A percentile compares a stretch with the other conserved stretches of the same genome.
Conservation (phyloP, 2,113 vertebrate species). For the Engystomops pustulosus region DNA sequence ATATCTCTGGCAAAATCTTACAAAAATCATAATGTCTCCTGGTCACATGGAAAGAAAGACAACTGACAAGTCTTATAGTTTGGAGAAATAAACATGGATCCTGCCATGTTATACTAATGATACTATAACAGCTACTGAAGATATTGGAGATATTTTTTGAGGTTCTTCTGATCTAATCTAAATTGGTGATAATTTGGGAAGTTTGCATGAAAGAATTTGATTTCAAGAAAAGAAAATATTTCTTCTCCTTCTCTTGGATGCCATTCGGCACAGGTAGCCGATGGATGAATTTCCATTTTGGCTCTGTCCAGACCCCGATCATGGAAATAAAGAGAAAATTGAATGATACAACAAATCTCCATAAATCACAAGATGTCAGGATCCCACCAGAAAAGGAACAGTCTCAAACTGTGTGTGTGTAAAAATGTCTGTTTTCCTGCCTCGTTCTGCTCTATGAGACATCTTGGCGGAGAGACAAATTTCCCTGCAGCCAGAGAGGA, state of each 20-base stretch:
- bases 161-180: constrained; percentile 50
- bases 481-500: constrained; percentile 58
- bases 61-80: not conserved
- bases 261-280: constrained; percentile 25
- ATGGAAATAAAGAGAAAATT: constrained; percentile 58
- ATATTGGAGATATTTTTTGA: constrained; percentile 6
- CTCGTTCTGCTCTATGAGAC: constrained; percentile 61
- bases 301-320: constrained; percentile 2
- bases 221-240: constrained; percentile 14
- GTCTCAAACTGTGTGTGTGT: not conserved
- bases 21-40: no score
- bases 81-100: not conserved
- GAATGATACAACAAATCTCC: constrained; percentile 54
- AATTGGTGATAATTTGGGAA: constrained; percentile 59
- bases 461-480: constrained; percentile 63
- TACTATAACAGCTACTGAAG: not conserved
- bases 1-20: no score
- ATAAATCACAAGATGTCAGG: constrained; percentile 55
- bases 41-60: no score
- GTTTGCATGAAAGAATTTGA: not conserved
- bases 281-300: constrained; percentile 26
- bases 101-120: not conserved
- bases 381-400: constrained; percentile 57
- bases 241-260: constrained; percentile 37
- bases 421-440: constrained; percentile 62